These are phyloP conservation scores for Protobothrops mucrosquamatus DNA, from an alignment of 2,113 vertebrate genomes.

Conservation along the genomic window DNA sequence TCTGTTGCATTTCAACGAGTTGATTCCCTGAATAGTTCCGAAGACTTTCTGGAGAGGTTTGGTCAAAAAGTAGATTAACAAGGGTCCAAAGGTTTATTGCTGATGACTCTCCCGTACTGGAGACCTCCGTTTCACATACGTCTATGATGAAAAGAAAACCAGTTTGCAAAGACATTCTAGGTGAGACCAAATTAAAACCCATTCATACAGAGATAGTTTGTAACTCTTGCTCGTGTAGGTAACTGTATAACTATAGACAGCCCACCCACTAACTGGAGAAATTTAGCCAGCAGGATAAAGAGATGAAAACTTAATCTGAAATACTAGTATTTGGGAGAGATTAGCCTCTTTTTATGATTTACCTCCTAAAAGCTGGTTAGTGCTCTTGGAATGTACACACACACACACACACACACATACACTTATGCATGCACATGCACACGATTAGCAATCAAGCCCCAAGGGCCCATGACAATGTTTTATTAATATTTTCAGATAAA, in stretches of 20 bases:
- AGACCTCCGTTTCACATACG: slow-evolving; percentile 45
- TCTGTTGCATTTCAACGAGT: slow-evolving; percentile 81
- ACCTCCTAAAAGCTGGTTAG: neutral
- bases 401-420: neutral
- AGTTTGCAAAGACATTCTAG: fast-evolving
- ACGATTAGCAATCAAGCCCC: neutral
- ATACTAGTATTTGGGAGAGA: neutral
- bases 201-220: neutral
- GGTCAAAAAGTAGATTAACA: slow-evolving; percentile 70
- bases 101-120: neutral
- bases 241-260: neutral
- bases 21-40: slow-evolving; percentile 73
- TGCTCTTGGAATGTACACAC: neutral
- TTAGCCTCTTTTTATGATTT: neutral
- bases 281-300: neutral
- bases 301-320: neutral
- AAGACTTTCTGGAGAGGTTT: slow-evolving; percentile 69
- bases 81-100: slow-evolving; percentile 60
- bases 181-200: fast-evolving
- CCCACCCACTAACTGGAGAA: neutral
- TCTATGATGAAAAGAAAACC: slow-evolving; percentile 55
- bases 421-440: neutral
- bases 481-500: neutral
- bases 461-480: neutral
- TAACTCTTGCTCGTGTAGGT: fast-evolving